Evolutionary conservation across 2,113 vertebrate genomes (phyloP), one percentile per base, ranked within the genome.

Genomic region (Crotalus viridis): DNA sequence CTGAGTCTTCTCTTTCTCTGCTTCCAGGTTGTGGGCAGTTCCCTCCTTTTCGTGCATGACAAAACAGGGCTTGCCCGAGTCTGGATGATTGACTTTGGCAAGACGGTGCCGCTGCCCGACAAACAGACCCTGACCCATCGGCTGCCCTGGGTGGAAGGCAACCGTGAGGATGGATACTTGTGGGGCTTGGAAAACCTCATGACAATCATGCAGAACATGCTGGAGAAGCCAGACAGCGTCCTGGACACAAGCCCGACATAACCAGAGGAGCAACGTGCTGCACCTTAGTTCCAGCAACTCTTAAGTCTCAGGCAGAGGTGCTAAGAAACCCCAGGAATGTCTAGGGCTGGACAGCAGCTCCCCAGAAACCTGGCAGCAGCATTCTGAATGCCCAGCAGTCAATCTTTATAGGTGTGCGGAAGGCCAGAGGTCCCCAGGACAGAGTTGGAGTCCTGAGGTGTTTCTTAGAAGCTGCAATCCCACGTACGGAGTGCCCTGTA

Each of bases 61-160:
- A 94, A 97, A 57, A 98, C 98, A 0, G 98, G 98, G 64, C 97
- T 97, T 92, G 98, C 98, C 81, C 97, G 96, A 52, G 98, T 99
- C 55, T 99, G 99, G 98, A 99, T 99, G 98, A 99, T 99, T 0
- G 99, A 99, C 97, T 99, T 99, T 2, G 98, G 99, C 92, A 99
- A 99, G 97, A 99, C 98, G 0, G 97, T 98, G 3, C 97, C 97
- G 24, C 97, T 99, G 89, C 97, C 97, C 0, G 94, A 95, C 12
- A 95, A 97, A 28, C 97, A 95, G 90, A 98, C 95, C 0, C 97
- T 99, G 93, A 98, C 98, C 95, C 99, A 99, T 97, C 97, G 98
- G 90, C 98, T 97, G 17, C 98, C 98, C 26, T 99, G 98, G 98
- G 88, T 95, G 0, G 99, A 99, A 94, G 98, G 99, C 81, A 99